Conservation (phyloP, 2,113 vertebrate genomes). For the Festucalex cinctus region DNA sequence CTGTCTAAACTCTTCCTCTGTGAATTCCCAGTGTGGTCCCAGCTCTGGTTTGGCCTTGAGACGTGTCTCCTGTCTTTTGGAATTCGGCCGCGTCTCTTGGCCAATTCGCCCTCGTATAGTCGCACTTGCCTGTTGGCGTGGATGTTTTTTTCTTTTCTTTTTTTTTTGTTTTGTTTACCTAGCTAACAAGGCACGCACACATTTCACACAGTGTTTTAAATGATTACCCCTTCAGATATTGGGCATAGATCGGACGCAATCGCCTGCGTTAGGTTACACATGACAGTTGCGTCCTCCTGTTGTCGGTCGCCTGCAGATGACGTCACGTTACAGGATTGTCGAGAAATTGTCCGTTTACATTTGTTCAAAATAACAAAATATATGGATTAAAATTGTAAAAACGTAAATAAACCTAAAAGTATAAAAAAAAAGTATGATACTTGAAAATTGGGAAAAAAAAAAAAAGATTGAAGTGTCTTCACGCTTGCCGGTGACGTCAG, state of each 20-base stretch:
- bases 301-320: too few species aligned
- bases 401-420: too few species aligned
- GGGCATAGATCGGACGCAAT: neutral
- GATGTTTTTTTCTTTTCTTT: too few species aligned
- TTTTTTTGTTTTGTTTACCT: slow-evolving; percentile 23
- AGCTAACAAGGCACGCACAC: slow-evolving; percentile 28
- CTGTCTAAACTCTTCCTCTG: slow-evolving; percentile 49
- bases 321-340: too few species aligned
- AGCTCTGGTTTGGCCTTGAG: slow-evolving; percentile 54
- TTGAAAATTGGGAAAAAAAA: too few species aligned
- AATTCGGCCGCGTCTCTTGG: slow-evolving; percentile 35
- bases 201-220: slow-evolving; percentile 19
- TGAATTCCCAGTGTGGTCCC: slow-evolving; percentile 56
- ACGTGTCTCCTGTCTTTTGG: slow-evolving; percentile 60
- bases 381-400: too few species aligned
- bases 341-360: too few species aligned
- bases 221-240: slow-evolving; percentile 15
- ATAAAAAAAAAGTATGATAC: too few species aligned
- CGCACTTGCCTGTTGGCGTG: slow-evolving; percentile 18
- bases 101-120: slow-evolving; percentile 38
- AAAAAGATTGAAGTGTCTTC: too few species aligned
- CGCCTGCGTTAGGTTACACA: neutral
- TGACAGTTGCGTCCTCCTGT: neutral
- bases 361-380: too few species aligned
- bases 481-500: too few species aligned